These are phyloP conservation scores for Vanacampus margaritifer DNA, from an alignment of 2,113 vertebrate species.

Conservation along the genomic window DNA sequence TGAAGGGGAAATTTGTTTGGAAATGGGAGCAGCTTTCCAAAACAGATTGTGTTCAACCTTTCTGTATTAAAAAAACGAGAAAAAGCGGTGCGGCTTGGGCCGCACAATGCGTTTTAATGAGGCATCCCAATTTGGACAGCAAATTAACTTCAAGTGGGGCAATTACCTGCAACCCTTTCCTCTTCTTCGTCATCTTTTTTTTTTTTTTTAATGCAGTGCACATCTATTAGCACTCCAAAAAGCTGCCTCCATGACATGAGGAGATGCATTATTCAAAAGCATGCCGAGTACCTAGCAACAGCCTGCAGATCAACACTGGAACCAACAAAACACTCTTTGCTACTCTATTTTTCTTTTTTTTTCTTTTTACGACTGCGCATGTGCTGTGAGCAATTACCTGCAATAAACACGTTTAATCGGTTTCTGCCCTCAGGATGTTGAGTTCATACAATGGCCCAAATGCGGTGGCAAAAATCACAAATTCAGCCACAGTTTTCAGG, in stretches of 20 bases:
- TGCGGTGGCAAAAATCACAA: neutral
- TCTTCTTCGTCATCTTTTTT: neutral
- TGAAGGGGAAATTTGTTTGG: neutral
- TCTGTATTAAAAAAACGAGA: neutral
- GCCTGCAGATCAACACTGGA: constrained; percentile 35
- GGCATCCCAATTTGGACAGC: neutral
- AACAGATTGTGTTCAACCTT: neutral
- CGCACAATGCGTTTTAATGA: neutral
- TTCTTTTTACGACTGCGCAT: constrained; percentile 23
- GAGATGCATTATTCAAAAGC: constrained; percentile 51
- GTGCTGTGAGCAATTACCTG: constrained; percentile 18
- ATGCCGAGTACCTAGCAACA: constrained; percentile 35
- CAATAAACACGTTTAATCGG: constrained; percentile 6
- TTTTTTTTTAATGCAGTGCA: neutral
- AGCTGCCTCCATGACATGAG: constrained; percentile 17
- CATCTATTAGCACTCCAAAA: neutral
- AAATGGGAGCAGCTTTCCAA: neutral
- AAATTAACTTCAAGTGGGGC: constrained; percentile 12
- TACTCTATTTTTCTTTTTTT: constrained; percentile 17
- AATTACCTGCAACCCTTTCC: constrained; percentile 2
- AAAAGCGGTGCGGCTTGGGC: neutral
- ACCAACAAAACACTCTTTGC: constrained; percentile 40
- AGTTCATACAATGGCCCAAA: neutral
- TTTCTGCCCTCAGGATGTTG: neutral
- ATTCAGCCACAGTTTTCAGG: neutral